Evolutionary conservation across 2,113 vertebrate genomes (phyloP), one percentile per base, ranked within the genome.

Genomic region (Chloebia gouldiae): DNA sequence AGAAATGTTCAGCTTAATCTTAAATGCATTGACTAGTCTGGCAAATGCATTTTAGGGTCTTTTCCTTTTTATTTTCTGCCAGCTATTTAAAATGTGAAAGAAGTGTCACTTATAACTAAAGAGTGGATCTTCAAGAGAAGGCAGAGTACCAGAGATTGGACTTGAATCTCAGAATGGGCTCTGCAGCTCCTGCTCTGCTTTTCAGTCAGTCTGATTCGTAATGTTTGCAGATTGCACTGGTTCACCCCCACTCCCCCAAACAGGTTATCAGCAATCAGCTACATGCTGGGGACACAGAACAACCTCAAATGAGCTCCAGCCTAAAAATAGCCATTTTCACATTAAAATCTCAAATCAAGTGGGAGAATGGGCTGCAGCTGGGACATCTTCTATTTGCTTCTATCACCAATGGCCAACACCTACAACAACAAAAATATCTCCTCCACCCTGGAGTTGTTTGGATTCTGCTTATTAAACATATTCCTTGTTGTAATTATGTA

Each of bases 311-410:
- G 94, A 96, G 93, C 93, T 91, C 71, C 66, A 81, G 61, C 81
- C 97, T 98, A 98, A 98, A 98, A 98, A 98, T 97, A 98, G 93
- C 88, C 91, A 94, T 97, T 97, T 98, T 96, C 95, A 97, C 96
- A 98, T 98, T 96, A 98, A 97, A 98, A 90, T 91, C 80, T 84
- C 96, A 93, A 96, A 88, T 88, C 82, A 68, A 77, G 21, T 10
- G 0, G 78, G 69, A 93, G 85, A 95, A 95, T 68, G 82, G 86
- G 90, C 40, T 93, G 92, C 92, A 49, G n/a, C 93, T 97, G 94
- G 88, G 85, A 57, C 86, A 94, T 88, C 88, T 93, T 97, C 90
- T 95, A 59, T 96, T 97, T 97, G 93, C 95, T 96, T 96, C 85
- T 83, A 89, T 73, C 70, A 95, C 65, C 86, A 95, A 75, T 75